These are phyloP conservation scores for Acipenser oxyrinchus DNA, from an alignment of 2,797 vertebrate genomes.

Conservation along the genomic window DNA sequence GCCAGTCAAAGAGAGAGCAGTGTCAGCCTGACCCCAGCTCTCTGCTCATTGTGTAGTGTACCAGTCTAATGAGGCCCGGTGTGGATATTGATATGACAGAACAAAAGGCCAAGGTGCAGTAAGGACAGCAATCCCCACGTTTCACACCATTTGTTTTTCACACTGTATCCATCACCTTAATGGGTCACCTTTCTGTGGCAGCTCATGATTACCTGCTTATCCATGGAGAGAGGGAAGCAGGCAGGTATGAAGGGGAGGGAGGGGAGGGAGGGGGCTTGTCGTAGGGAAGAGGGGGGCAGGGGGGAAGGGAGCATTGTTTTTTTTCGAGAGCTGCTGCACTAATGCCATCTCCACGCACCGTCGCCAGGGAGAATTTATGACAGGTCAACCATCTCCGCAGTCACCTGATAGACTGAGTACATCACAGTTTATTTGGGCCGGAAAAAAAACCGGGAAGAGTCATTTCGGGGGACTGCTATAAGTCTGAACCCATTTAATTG, in stretches of 20 bases:
- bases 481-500: no score
- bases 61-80: slow-evolving; percentile 74
- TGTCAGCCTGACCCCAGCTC: slow-evolving; percentile 61
- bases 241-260: slow-evolving; percentile 41
- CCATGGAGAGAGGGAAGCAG: slow-evolving; percentile 62
- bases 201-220: slow-evolving; percentile 93
- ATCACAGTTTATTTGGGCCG: slow-evolving; percentile 57
- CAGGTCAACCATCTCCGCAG: slow-evolving; percentile 61
- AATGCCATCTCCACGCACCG: slow-evolving; percentile 53
- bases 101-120: slow-evolving; percentile 91
- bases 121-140: slow-evolving; percentile 86
- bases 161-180: slow-evolving; percentile 92
- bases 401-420: slow-evolving; percentile 72
- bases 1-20: slow-evolving; percentile 57
- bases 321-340: slow-evolving; percentile 60
- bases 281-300: slow-evolving; percentile 24
- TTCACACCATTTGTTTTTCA: slow-evolving; percentile 92
- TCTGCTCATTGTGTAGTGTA: slow-evolving; percentile 67
- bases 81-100: slow-evolving; percentile 86
- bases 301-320: slow-evolving; percentile 28
- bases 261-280: slow-evolving; percentile 43
- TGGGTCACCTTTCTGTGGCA: slow-evolving; percentile 91
- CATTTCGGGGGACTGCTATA: no score
- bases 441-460: no score
- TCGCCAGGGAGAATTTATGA: slow-evolving; percentile 66